Conservation (phyloP, 2,113 vertebrate species). For the Alligator mississippiensis region DNA sequence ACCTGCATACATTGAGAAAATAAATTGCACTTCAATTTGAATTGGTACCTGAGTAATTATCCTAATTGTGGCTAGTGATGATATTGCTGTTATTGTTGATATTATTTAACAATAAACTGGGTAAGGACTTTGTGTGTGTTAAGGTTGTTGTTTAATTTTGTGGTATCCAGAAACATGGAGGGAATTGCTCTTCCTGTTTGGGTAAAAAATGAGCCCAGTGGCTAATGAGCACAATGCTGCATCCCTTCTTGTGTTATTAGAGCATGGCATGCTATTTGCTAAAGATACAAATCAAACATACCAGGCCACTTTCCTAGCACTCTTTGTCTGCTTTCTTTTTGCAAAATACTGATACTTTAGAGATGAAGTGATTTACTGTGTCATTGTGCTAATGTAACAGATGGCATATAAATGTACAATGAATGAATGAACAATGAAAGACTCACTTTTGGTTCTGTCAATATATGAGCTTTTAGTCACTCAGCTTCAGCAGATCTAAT, state of each 20-base stretch:
- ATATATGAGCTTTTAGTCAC: not conserved
- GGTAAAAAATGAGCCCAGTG: not conserved
- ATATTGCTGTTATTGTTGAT: not conserved
- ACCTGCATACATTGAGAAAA: not conserved
- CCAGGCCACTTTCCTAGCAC: not conserved
- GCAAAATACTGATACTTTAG: conserved; percentile 30
- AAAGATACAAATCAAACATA: conserved; percentile 12
- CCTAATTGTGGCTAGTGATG: not conserved
- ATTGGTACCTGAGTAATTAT: not conserved
- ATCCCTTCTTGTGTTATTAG: not conserved
- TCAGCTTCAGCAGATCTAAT: not conserved
- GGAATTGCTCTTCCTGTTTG: not conserved
- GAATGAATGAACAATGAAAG: not conserved
- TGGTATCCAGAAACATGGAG: not conserved
- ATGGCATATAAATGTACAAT: conserved; percentile 27
- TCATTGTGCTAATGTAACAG: conserved; percentile 11
- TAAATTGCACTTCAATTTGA: not conserved
- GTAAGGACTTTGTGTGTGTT: not conserved
- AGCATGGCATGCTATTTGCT: not conserved
- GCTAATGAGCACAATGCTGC: not conserved
- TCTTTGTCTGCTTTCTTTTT: not conserved
- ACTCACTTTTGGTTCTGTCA: not conserved
- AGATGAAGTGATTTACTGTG: not conserved
- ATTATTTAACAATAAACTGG: not conserved
- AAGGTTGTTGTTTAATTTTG: not conserved